Base-by-base conservation (phyloP, 2,888 invertebrate species). In the Xanthia icteritia region DNA sequence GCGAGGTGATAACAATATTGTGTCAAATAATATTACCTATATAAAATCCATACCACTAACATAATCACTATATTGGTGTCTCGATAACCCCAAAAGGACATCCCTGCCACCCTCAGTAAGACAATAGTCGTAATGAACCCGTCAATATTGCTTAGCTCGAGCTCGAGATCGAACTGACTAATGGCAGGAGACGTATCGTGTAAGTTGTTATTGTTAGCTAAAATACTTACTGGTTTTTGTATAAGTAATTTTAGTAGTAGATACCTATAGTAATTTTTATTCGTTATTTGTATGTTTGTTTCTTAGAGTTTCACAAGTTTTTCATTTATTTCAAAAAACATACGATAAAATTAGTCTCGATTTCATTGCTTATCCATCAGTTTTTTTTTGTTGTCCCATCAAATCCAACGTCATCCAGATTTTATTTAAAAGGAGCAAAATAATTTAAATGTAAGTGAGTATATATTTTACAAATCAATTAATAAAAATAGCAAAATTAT, bases 121-220 rank as follows among this genome's bases (percentile, higher is more conserved):
- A 92, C 92, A 92, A 92, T 88, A 88, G 88, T 82, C 83, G 87
- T 93, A 93, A 94, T 92, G 92, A 93, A 89, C 89, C 88, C 88
- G 93, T 93, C 94, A 93, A 93, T 94, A 93, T 92, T 93, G 91
- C 93, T 94, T 93, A 94, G 90, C 78, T 89, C 89, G n/a, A n/a
- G n/a, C n/a, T n/a, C n/a, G n/a, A n/a, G n/a, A n/a, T n/a, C n/a
- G n/a, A 92, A 93, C 92, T 87, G 80, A 81, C 68, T 92, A 92
- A 92, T 91, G 82, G 89, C 88, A 70, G 81, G 79, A 86, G 86
- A 86, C 81, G 77, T 79, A 54, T 72, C 45, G 11, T 68, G 15
- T 77, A 9, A 76, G 71, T 11, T 45, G 39, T 5, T 54, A 39
- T 60, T 11, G n/a, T n/a, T 6, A 45, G 9, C 2, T n/a, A n/a